phyloP scores from a whole-genome alignment of 2,797 vertebrate genomes.

The Enteromius viviparus region DNA sequence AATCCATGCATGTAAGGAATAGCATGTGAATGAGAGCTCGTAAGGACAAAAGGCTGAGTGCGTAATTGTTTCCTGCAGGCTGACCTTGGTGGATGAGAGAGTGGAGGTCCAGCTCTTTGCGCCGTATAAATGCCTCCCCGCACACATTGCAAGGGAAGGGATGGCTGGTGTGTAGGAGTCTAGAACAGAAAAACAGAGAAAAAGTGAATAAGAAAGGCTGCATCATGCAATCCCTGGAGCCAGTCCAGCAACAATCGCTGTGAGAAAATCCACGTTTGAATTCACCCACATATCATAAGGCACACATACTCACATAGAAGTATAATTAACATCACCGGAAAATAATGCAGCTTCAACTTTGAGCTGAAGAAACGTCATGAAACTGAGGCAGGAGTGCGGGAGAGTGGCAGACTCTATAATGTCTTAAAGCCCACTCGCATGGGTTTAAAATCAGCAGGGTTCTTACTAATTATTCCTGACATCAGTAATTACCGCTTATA shows the following conservation, averaged over 20 bases:
- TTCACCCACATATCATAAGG: constrained; percentile 3
- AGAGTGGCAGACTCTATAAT: background rate
- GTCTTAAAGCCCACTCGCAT: background rate
- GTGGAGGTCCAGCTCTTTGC: constrained; percentile 88
- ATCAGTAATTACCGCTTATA: constrained; percentile 20
- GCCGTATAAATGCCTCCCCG: constrained; percentile 86
- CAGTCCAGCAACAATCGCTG: constrained; percentile 12
- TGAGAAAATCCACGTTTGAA: background rate
- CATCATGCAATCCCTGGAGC: constrained; percentile 23
- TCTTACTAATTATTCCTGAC: constrained; percentile 35
- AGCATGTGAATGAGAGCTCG: background rate
- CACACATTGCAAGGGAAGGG: constrained; percentile 87
- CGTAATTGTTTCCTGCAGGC: constrained; percentile 41
- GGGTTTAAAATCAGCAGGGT: constrained; percentile 24
- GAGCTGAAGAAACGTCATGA: background rate
- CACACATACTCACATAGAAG: background rate
- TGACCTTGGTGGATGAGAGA: constrained; percentile 85
- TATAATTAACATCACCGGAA: constrained; percentile 6
- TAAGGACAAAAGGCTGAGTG: constrained; percentile 10
- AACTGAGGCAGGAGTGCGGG: background rate
- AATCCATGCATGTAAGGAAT: constrained; percentile 15
- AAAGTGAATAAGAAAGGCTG: constrained; percentile 20
- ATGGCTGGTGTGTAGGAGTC: constrained; percentile 88
- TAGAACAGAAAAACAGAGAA: constrained; percentile 52
- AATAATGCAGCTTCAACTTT: constrained; percentile 12